Percentiles rank a stretch among this genome's conserved stretches.
phyloP scores from a whole-genome alignment of 2,888 invertebrate species.

The Portevinia maculata region DNA sequence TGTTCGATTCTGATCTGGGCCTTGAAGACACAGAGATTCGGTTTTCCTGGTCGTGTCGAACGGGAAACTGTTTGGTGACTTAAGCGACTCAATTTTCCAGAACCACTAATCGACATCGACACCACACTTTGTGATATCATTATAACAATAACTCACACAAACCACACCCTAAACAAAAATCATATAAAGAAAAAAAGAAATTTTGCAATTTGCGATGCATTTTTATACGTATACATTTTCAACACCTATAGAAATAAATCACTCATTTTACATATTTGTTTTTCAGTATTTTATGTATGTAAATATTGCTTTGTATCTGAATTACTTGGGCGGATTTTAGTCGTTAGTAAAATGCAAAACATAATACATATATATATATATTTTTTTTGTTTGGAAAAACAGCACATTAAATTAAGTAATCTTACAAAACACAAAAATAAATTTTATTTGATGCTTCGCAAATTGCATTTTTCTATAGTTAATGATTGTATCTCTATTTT shows the following conservation, averaged over 20 bases:
- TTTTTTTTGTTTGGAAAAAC: slow-evolving; percentile 66
- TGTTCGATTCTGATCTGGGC: too few relatives aligned
- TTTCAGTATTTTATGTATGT: slow-evolving; percentile 13
- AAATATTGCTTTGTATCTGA: slow-evolving; percentile 14
- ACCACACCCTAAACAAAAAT: background rate
- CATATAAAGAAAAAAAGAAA: slow-evolving; percentile 33
- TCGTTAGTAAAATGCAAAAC: background rate
- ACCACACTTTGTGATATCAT: slow-evolving; percentile 46
- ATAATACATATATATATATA: background rate
- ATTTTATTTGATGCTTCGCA: slow-evolving; percentile 76
- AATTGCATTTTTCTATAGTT: slow-evolving; percentile 74
- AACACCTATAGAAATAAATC: slow-evolving; percentile 66
- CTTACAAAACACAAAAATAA: slow-evolving; percentile 12
- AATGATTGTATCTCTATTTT: slow-evolving; percentile 2
- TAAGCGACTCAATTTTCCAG: background rate
- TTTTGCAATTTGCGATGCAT: slow-evolving; percentile 77
- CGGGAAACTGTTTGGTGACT: too few relatives aligned
- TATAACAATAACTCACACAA: slow-evolving; percentile 19
- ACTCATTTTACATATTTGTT: slow-evolving; percentile 67
- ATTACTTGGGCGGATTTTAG: slow-evolving; percentile 3
- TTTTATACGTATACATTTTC: slow-evolving; percentile 46
- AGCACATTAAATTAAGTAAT: slow-evolving; percentile 78
- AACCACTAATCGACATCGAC: slow-evolving; percentile 27
- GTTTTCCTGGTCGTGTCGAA: too few relatives aligned
- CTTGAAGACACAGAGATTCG: too few relatives aligned